Evolutionary conservation across 1,140 invertebrate genomes (phyloP).

Genomic region (Plutomurus gul): DNA sequence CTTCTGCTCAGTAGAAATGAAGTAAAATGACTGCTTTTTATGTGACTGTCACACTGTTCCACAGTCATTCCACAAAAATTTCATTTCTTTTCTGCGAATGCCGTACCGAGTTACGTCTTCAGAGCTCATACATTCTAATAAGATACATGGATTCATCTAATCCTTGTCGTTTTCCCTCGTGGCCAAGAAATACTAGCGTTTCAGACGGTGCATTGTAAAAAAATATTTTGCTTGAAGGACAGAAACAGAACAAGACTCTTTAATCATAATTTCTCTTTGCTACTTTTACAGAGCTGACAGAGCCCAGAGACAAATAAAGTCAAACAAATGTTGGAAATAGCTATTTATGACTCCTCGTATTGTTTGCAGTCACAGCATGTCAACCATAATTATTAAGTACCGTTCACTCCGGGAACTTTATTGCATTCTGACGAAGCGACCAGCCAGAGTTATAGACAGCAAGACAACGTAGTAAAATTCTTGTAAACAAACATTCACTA

Average conservation of each 20-base stretch:
- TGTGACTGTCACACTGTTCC: conserved; percentile 1
- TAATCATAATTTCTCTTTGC: background rate
- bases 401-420: background rate
- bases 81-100: background rate
- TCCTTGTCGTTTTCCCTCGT: background rate
- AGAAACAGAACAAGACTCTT: background rate
- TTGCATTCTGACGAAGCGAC: background rate
- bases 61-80: background rate
- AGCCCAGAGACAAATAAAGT: background rate
- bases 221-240: background rate
- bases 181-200: background rate
- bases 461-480: background rate
- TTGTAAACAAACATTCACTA: background rate
- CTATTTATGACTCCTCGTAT: background rate
- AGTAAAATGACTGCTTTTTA: background rate
- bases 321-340: background rate
- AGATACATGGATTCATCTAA: background rate
- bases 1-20: background rate
- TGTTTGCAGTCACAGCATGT: background rate
- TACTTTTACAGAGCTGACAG: background rate
- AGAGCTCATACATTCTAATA: conserved; percentile 6
- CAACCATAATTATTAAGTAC: background rate
- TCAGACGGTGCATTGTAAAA: background rate
- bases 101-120: background rate
- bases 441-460: background rate